Base-by-base conservation (phyloP, 37 sponge, comb jelly and placozoan genomes). In the Diacarnus erythraeanus region DNA sequence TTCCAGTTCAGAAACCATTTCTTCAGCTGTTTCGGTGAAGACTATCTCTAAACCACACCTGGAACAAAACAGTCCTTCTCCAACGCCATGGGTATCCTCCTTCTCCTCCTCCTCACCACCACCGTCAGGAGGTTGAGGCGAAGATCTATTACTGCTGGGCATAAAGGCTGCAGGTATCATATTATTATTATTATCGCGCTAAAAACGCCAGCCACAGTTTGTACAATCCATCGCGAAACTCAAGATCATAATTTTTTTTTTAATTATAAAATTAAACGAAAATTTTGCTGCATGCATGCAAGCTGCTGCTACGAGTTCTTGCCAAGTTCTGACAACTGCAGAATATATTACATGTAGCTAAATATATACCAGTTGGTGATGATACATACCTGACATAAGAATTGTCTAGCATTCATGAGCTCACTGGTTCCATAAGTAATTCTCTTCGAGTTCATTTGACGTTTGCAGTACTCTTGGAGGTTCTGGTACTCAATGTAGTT, bases 401-500 rank as follows among this genome's bases (percentile, higher is more conserved):
- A 95, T 18, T 92, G 76, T 12, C 40, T 47, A 42, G 96, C 81
- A 51, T 82, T 84, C 78, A 91, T 78, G 35, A 95, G 76, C 51
- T 92, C 87, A 72, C 87, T 91, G 31, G 81, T 83, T 27, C 96
- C 96, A 72, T 95, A 95, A 35, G 86, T 88, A 27, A 95, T 69
- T 66, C 47, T 81, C 82, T 82, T 92, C 0, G 43, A 72, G 44
- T 74, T 68, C 27, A 73, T 80, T 34, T 77, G 83, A 44, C 93
- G 64, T 22, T 66, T 80, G 80, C 83, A 80, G 64, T 87, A 90
- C 35, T 90, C 93, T 63, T 77, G 80, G 0, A 98, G 67, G 70
- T 98, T 98, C 82, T 93, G 96, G 68, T 98, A 98, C 38, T 98
- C 99, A 44, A 95, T 92, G 71, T 95, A 95, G 68, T 92, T 95